phyloP scores from a whole-genome alignment of 2,888 invertebrate genomes.

The Cantharis nigra region DNA sequence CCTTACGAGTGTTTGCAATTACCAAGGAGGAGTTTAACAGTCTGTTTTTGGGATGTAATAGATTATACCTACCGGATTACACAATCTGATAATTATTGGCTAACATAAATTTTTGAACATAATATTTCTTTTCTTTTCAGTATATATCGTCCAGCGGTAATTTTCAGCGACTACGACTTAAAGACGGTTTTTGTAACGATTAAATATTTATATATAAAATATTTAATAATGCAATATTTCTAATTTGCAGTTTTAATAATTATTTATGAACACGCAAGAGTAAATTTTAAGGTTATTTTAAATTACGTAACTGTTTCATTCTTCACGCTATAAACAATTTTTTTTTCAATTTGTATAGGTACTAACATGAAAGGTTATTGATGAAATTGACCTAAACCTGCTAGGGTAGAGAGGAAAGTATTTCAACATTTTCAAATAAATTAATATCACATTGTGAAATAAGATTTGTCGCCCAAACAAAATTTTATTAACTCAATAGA shows the following conservation, averaged over 20 bases:
- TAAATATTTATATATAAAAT: not conserved
- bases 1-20: not conserved
- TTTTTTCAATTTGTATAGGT: not conserved
- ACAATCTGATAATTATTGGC: not conserved
- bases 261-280: not conserved
- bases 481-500: no score
- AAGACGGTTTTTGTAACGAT: not conserved
- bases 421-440: not conserved
- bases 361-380: not conserved
- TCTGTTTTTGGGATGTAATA: not conserved
- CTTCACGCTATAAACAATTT: not conserved
- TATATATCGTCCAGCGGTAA: not conserved
- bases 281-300: not conserved
- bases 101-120: not conserved
- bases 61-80: not conserved
- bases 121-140: not conserved
- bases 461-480: no score
- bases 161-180: not conserved
- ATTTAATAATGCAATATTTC: not conserved
- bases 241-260: not conserved
- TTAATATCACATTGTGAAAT: no score
- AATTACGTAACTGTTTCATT: not conserved
- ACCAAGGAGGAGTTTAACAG: not conserved
- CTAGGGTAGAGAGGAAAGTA: not conserved
- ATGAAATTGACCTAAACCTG: not conserved